phyloP scores from a whole-genome alignment of 2,113 vertebrate genomes.

The Isurus oxyrinchus region DNA sequence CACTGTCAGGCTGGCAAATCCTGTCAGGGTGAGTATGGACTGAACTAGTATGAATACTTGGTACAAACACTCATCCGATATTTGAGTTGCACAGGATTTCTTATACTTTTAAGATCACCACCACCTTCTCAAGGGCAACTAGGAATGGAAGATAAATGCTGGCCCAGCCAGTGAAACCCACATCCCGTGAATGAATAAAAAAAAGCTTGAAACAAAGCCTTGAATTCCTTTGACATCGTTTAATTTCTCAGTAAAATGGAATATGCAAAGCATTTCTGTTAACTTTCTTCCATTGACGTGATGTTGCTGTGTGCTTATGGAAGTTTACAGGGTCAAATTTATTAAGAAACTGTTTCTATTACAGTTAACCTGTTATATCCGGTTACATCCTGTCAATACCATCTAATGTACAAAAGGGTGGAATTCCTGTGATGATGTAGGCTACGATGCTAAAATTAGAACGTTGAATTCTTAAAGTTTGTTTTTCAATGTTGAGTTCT shows the following conservation, averaged over 20 bases:
- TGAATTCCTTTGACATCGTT: background rate
- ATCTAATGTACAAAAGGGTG: background rate
- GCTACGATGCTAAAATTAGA: background rate
- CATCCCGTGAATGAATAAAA: too few species aligned
- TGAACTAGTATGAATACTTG: background rate
- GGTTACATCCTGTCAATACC: slow-evolving; percentile 8
- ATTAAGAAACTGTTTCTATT: background rate
- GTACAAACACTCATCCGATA: background rate
- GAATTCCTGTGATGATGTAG: background rate
- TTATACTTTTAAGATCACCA: background rate
- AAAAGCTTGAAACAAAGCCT: background rate
- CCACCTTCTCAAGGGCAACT: too few species aligned
- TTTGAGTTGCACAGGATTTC: background rate
- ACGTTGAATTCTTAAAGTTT: background rate
- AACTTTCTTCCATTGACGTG: background rate
- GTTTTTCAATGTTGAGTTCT: background rate
- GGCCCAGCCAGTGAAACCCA: too few species aligned
- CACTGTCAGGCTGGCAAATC: slow-evolving; percentile 98
- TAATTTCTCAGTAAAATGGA: slow-evolving; percentile 15
- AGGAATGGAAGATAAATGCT: too few species aligned
- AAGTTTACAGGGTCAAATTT: background rate
- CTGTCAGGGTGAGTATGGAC: slow-evolving; percentile 81
- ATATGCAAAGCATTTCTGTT: background rate
- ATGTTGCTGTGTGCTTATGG: background rate
- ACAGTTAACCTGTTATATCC: background rate